Conservation (phyloP, 2,888 invertebrate species). For the Metopia argyrocephala region DNA sequence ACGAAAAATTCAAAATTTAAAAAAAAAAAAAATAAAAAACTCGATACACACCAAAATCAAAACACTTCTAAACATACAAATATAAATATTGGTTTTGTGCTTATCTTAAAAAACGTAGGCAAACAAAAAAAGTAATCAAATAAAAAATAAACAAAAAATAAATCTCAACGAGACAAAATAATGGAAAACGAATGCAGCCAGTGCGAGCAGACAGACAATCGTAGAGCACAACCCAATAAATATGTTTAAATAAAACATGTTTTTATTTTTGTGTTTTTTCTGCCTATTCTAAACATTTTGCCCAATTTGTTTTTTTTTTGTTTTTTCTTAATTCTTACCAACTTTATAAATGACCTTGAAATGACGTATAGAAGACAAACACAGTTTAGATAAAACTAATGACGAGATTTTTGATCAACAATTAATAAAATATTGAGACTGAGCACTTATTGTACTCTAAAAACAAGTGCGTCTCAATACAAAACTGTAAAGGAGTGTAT, state of each 20-base stretch:
- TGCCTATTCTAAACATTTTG: conserved; percentile 12
- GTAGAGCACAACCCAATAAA: conserved; percentile 10
- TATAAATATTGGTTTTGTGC: neutral
- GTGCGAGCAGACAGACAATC: neutral
- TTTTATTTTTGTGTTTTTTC: conserved; percentile 33
- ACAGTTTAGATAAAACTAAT: conserved; percentile 4
- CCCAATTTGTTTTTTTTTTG: conserved; percentile 32
- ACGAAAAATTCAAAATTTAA: neutral
- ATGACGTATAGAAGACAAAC: conserved; percentile 32
- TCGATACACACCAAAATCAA: neutral
- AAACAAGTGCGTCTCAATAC: no score
- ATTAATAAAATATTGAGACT: conserved; percentile 3
- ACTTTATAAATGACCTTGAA: conserved; percentile 46
- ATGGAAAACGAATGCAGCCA: neutral
- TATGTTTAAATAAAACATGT: conserved; percentile 23
- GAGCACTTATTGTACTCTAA: neutral
- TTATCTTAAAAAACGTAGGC: neutral
- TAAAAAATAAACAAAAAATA: conserved; percentile 1
- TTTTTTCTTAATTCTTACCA: conserved; percentile 16
- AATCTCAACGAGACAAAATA: neutral
- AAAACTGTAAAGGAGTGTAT: neutral
- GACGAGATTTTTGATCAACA: conserved; percentile 32
- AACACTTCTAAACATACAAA: conserved; percentile 7
- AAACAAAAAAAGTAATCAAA: neutral
- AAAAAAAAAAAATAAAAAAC: neutral